Conservation (phyloP, 2,888 invertebrate species). For the Lutraria lutraria region DNA sequence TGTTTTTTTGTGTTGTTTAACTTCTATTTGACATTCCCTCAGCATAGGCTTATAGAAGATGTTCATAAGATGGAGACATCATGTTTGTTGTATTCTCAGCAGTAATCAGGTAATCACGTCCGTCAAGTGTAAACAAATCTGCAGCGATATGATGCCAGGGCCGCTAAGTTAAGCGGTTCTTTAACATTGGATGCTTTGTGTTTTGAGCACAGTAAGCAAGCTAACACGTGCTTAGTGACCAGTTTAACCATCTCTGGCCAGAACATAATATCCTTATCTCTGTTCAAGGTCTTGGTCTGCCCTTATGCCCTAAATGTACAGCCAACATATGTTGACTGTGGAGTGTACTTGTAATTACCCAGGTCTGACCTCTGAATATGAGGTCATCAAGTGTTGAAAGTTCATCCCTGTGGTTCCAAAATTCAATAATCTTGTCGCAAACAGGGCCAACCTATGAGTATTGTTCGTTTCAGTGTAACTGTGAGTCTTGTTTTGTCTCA, state of each 20-base stretch:
- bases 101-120: neutral
- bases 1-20: too few relatives aligned
- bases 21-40: too few relatives aligned
- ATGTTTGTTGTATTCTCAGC: too few relatives aligned
- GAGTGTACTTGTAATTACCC: constrained; percentile 20
- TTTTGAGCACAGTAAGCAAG: neutral
- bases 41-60: too few relatives aligned
- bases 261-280: constrained; percentile 26
- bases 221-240: neutral
- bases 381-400: constrained; percentile 12
- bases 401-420: constrained; percentile 47
- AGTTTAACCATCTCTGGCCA: constrained; percentile 28
- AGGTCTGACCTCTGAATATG: constrained; percentile 38
- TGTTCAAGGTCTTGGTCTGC: neutral
- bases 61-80: too few relatives aligned
- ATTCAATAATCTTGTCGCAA: constrained; percentile 23
- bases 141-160: neutral
- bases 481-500: neutral
- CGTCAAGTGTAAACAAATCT: neutral
- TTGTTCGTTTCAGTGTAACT: neutral
- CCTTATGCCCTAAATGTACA: constrained; percentile 26
- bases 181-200: neutral
- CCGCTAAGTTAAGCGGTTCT: constrained; percentile 2
- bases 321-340: neutral
- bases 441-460: neutral